These are phyloP conservation scores for Uria lomvia DNA, from an alignment of 2,113 vertebrate genomes.

Conservation along the genomic window DNA sequence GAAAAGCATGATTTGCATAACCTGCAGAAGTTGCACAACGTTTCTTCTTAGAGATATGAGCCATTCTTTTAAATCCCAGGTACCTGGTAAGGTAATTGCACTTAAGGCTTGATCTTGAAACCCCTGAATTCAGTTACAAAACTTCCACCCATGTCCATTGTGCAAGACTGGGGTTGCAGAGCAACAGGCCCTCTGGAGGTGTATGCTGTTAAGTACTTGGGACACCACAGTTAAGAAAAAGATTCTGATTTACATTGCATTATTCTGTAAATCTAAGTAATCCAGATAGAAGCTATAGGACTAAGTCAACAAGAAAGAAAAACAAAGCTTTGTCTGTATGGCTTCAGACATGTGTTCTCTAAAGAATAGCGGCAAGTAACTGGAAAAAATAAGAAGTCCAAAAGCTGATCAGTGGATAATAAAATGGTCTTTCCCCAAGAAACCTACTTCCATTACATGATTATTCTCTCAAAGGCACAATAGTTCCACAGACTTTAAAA, in stretches of 20 bases:
- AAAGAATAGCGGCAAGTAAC: neutral
- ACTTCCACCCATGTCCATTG: neutral
- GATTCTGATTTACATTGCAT: neutral
- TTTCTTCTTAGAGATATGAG: neutral
- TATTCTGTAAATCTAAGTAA: neutral
- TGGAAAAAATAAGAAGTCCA: neutral
- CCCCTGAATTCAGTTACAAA: neutral
- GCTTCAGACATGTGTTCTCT: neutral
- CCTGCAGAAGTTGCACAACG: neutral
- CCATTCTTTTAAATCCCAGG: neutral
- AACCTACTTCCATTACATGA: neutral
- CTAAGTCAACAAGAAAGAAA: neutral
- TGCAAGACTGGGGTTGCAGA: neutral
- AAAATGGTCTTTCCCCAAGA: neutral
- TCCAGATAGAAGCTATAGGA: neutral
- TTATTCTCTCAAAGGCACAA: neutral
- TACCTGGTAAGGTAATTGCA: neutral
- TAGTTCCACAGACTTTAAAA: neutral
- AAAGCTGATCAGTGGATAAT: neutral
- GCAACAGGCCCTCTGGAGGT: neutral
- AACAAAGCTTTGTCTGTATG: neutral
- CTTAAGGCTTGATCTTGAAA: neutral
- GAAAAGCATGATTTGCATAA: neutral
- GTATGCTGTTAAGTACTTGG: neutral
- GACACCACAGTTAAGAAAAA: neutral